Evolutionary conservation across 2,113 vertebrate genomes (phyloP), one percentile per base, ranked within the genome.

Genomic region (Anthoscopus minutus): DNA sequence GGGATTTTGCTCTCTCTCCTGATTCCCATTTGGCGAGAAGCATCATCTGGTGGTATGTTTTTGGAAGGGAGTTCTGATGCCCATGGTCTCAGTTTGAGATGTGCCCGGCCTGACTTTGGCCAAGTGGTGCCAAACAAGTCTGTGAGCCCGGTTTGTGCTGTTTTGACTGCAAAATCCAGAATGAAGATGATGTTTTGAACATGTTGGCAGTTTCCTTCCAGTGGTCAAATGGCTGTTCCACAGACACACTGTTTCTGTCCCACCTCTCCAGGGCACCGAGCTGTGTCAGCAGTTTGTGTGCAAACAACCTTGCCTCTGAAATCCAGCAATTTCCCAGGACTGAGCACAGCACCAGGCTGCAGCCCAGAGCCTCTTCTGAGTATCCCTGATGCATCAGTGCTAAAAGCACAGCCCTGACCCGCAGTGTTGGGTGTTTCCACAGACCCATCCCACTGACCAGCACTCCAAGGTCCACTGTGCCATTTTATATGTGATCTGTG

Each of bases 161-260:
- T 38, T 73, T 64, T 23, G 58, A 80, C 40, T 7, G 28, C 3
- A 20, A 66, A 24, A 65, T 81, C 38, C 3, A 3, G 72, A 64
- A 60, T 9, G 17, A 72, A 48, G 50, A 9, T 2, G 14, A n/a
- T 37, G 42, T 8, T 71, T 70, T 7, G 6, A 67, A 57, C 8
- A 3, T 18, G 13, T n/a, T 11, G 10, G 35, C 51, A 60, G 67
- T 3, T 76, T 48, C 48, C 30, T 70, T 78, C 18, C 35, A 22
- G 45, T 16, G 30, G n/a, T 42, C 33, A 37, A 67, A 71, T 4
- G 10, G 24, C 33, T 66, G n/a, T 78, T 25, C 25, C 48, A 20
- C 0, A 2, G 47, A 35, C 0, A 2, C 53, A 44, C 0, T 0
- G 0, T 23, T 81, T 56, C 81, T 91, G 65, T 40, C 65, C 44